Percentiles rank a stretch among this genome's conserved stretches.
Conservation (phyloP, 2,113 vertebrate genomes). For the Ailuropoda melanoleuca region DNA sequence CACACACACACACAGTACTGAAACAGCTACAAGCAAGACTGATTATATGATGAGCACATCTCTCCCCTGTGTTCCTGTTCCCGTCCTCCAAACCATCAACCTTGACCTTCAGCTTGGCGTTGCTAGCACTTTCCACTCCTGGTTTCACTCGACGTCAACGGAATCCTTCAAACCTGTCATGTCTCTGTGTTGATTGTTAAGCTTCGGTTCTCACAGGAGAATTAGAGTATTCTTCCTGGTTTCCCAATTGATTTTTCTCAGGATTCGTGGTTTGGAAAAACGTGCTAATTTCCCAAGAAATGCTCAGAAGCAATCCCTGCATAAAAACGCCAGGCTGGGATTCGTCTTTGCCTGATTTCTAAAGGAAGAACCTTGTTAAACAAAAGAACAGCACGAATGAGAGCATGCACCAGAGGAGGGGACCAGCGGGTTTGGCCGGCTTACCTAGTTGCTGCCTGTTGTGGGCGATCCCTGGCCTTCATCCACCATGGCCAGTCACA, state of each 20-base stretch:
- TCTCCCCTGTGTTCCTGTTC: neutral
- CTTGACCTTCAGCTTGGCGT: neutral
- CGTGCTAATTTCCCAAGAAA: neutral
- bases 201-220: neutral
- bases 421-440: no score
- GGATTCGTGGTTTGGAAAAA: slow-evolving; percentile 11
- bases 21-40: neutral
- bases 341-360: neutral
- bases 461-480: neutral
- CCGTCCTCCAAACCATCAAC: neutral
- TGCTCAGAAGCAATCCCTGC: neutral
- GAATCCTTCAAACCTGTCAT: neutral
- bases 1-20: neutral
- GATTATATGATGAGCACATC: neutral
- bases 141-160: neutral
- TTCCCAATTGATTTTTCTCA: neutral
- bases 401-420: accelerated
- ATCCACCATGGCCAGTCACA: neutral
- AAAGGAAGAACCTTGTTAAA: neutral
- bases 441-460: no score
- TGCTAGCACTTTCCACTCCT: neutral
- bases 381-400: neutral
- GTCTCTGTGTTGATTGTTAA: neutral
- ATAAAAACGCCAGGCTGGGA: neutral
- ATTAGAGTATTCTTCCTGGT: neutral